A percentile compares a stretch with the other conserved stretches of the same genome.
Evolutionary conservation across 2,888 invertebrate species (phyloP).

Genomic region (Oeneis ivallda): DNA sequence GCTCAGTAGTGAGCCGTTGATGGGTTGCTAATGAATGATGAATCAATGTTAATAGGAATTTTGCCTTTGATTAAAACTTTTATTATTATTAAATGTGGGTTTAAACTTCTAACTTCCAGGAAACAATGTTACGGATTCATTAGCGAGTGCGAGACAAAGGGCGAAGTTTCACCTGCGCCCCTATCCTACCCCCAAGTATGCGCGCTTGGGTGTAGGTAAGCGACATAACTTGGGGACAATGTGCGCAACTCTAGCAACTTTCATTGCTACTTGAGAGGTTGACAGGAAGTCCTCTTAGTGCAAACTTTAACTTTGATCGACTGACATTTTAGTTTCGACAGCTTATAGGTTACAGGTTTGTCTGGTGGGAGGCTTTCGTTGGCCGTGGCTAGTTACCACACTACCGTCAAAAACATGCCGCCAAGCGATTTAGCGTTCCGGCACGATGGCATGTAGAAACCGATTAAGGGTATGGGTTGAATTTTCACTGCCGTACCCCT

Average conservation of each 20-base stretch:
- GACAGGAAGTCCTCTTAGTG: constrained; percentile 33
- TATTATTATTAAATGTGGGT: not conserved
- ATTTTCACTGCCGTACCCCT: too few species aligned
- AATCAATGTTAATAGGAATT: too few species aligned
- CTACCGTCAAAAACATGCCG: too few species aligned
- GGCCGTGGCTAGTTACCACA: too few species aligned
- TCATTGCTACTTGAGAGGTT: constrained; percentile 28
- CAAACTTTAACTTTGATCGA: not conserved
- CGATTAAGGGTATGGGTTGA: too few species aligned
- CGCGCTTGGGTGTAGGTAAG: constrained; percentile 35
- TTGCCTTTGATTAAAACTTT: too few species aligned
- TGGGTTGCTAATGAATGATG: too few species aligned
- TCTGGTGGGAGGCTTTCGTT: too few species aligned
- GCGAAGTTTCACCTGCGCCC: constrained; percentile 42
- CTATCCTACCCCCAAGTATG: constrained; percentile 44
- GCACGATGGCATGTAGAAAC: too few species aligned
- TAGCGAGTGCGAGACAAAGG: constrained; percentile 46
- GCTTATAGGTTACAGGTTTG: too few species aligned
- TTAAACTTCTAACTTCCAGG: constrained; percentile 32
- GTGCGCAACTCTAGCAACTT: constrained; percentile 33
- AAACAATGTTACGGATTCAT: constrained; percentile 48
- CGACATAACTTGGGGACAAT: constrained; percentile 38
- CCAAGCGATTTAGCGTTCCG: too few species aligned
- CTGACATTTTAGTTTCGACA: not conserved
- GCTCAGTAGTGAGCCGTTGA: too few species aligned